These are phyloP conservation scores for Archips crataeganus DNA, from an alignment of 2,888 invertebrate genomes.

Conservation along the genomic window DNA sequence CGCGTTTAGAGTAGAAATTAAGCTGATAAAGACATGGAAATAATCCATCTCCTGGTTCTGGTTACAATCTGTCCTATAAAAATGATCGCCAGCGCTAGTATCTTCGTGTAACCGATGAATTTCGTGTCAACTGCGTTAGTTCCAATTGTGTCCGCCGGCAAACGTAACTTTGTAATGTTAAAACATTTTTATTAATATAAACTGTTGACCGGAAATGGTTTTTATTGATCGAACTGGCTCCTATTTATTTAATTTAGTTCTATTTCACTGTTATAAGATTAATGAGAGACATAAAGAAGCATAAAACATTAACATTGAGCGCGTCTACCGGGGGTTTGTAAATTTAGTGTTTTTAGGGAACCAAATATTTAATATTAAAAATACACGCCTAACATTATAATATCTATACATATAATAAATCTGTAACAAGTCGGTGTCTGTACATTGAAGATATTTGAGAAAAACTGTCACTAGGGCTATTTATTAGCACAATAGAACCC, in stretches of 20 bases:
- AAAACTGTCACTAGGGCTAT: no score
- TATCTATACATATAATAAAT: no score
- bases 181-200: constrained; percentile 13
- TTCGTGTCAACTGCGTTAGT: not conserved
- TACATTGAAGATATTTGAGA: no score
- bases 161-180: constrained; percentile 2
- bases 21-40: not conserved
- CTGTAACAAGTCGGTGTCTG: no score
- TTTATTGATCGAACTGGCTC: constrained; percentile 24
- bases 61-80: not conserved
- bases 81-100: not conserved
- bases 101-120: not conserved
- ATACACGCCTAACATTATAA: no score
- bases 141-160: constrained; percentile 4
- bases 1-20: not conserved
- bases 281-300: constrained; percentile 20
- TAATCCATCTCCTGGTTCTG: not conserved
- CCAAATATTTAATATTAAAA: no score
- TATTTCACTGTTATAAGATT: constrained; percentile 32
- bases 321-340: not conserved
- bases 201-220: constrained; percentile 33
- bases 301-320: constrained; percentile 19
- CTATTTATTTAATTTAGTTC: constrained; percentile 33
- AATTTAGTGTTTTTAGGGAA: not conserved
- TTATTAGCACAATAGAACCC: no score